Evolutionary conservation across 2,113 vertebrate genomes (phyloP).

Genomic region (Canis aureus): DNA sequence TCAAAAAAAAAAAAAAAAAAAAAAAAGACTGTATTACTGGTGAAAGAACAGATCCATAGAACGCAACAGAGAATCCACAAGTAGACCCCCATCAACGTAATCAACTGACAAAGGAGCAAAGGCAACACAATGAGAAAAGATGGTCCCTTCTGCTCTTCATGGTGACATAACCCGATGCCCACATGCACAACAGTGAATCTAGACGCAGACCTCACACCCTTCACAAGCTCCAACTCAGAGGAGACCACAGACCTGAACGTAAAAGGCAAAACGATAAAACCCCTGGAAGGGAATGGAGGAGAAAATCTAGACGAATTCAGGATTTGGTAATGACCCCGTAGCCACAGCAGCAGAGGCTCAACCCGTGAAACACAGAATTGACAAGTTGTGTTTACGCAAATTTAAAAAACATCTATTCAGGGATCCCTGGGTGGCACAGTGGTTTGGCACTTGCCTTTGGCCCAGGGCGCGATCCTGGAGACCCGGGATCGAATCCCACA

Average conservation of each 20-base stretch:
- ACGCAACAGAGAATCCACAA: neutral
- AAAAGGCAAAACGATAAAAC: neutral
- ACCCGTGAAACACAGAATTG: neutral
- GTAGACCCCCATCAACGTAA: neutral
- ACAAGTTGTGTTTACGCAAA: neutral
- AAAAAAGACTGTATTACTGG: neutral
- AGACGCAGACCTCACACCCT: neutral
- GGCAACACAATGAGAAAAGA: no score
- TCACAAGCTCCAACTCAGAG: neutral
- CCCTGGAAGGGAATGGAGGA: neutral
- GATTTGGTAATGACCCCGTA: neutral
- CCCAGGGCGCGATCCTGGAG: no score
- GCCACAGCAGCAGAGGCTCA: neutral
- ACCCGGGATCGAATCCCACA: no score
- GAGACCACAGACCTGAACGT: neutral
- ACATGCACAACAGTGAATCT: accelerated
- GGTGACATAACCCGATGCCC: neutral
- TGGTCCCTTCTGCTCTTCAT: accelerated
- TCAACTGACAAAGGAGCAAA: neutral
- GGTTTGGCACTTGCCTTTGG: no score
- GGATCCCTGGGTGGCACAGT: no score
- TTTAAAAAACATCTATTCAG: neutral
- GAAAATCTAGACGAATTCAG: neutral
- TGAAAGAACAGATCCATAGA: neutral
- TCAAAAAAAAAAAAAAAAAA: neutral